Percentiles rank a stretch among this genome's conserved stretches.
Conservation (phyloP, 2,888 invertebrate species). For the Amphipoea oculea region DNA sequence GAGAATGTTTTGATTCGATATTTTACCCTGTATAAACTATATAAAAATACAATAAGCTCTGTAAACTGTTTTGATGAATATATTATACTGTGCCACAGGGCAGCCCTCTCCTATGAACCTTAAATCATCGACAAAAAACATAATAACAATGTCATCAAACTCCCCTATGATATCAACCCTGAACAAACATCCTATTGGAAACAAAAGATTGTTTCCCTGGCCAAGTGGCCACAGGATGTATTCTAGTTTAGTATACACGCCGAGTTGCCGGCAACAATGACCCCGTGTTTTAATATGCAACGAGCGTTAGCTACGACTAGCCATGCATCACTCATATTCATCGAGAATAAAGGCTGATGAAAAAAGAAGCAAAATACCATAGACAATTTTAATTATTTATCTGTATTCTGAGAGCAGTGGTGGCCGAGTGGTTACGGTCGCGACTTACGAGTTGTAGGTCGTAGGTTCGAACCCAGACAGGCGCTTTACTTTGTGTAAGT, state of each 20-base stretch:
- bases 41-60: conserved; percentile 2
- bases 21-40: conserved; percentile 23
- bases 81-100: neutral
- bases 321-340: conserved; percentile 50
- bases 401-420: no score
- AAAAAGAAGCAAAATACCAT: conserved; percentile 19
- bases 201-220: conserved; percentile 81
- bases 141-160: conserved; percentile 9
- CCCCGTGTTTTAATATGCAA: conserved; percentile 79
- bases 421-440: no score
- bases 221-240: conserved; percentile 73
- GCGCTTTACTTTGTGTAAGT: no score
- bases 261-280: conserved; percentile 78
- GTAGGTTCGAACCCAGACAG: no score
- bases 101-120: neutral
- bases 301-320: conserved; percentile 59
- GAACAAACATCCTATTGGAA: conserved; percentile 72
- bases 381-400: conserved; percentile 27
- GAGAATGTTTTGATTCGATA: conserved; percentile 32
- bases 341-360: conserved; percentile 45
- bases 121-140: neutral
- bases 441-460: no score
- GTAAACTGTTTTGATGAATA: neutral
- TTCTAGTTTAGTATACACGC: conserved; percentile 77
- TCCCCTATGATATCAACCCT: conserved; percentile 38